Evolutionary conservation across 2,113 vertebrate species (phyloP).

Genomic region (Hiodon tergisus): DNA sequence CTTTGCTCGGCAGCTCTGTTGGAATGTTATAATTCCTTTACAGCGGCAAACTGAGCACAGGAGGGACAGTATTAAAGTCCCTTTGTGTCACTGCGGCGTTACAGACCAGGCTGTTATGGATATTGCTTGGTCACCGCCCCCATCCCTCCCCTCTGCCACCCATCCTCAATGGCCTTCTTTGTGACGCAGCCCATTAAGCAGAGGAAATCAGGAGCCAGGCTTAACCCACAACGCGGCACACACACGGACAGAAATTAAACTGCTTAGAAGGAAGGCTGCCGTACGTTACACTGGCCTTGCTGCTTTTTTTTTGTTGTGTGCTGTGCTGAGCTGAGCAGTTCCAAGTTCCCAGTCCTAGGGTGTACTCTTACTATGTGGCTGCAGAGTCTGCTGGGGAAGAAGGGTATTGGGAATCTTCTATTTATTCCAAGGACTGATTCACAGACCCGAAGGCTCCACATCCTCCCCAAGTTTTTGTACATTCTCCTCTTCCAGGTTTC

Average conservation of each 20-base stretch:
- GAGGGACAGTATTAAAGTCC: constrained; percentile 5
- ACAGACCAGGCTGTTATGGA: constrained; percentile 11
- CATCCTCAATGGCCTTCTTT: constrained; percentile 18
- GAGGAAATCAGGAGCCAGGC: constrained; percentile 64
- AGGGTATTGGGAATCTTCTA: too few species aligned
- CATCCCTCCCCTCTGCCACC: neutral
- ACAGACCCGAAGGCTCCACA: too few species aligned
- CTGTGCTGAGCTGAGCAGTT: neutral
- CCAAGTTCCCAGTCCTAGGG: too few species aligned
- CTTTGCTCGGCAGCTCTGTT: constrained; percentile 15
- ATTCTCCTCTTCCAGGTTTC: too few species aligned
- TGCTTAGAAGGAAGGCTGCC: constrained; percentile 5
- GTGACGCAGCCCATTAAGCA: constrained; percentile 52
- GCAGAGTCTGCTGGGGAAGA: too few species aligned
- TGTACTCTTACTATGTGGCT: too few species aligned
- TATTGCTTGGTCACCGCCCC: constrained; percentile 3
- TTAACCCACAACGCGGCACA: constrained; percentile 42
- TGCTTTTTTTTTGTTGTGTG: neutral
- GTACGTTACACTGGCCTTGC: neutral
- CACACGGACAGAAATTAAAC: constrained; percentile 16
- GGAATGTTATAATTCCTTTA: constrained; percentile 78
- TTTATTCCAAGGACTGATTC: too few species aligned
- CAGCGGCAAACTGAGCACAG: constrained; percentile 1
- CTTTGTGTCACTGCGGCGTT: constrained; percentile 14
- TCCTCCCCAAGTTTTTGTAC: too few species aligned